Conservation (phyloP, 2,797 vertebrate genomes). For the Acanthis flammea region DNA sequence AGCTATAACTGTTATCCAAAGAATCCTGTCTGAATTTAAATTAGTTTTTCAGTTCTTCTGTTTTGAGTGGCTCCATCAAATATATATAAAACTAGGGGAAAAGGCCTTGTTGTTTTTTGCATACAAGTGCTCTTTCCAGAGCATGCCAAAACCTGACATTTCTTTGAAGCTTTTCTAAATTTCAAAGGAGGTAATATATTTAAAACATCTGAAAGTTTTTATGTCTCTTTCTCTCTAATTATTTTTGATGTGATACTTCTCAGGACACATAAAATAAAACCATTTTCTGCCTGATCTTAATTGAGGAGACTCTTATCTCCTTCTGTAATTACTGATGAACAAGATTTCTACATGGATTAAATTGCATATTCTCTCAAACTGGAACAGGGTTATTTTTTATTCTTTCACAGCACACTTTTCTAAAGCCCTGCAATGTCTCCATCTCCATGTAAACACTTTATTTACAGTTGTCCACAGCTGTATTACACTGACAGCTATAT, state of each 20-base stretch:
- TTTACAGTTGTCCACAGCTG: constrained; percentile 7
- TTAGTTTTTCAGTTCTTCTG: constrained; percentile 14
- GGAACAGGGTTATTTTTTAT: constrained; percentile 3
- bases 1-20: not conserved
- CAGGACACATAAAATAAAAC: constrained; percentile 38
- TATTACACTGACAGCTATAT: not conserved
- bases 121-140: not conserved
- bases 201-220: constrained; percentile 19
- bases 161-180: constrained; percentile 59
- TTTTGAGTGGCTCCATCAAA: constrained; percentile 27
- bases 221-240: not conserved
- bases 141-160: constrained; percentile 15
- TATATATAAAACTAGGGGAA: not conserved
- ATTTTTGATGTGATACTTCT: constrained; percentile 39
- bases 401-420: not conserved
- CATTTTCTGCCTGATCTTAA: constrained; percentile 35
- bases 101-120: constrained; percentile 32
- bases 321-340: constrained; percentile 54
- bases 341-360: constrained; percentile 29
- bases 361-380: not conserved
- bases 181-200: constrained; percentile 34
- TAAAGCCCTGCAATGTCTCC: not conserved
- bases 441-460: not conserved
- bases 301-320: constrained; percentile 29
- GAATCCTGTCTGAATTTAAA: not conserved